Percentiles rank a stretch among this genome's conserved stretches.
phyloP scores from a whole-genome alignment of 2,113 vertebrate genomes.

The Mirza zaza region DNA sequence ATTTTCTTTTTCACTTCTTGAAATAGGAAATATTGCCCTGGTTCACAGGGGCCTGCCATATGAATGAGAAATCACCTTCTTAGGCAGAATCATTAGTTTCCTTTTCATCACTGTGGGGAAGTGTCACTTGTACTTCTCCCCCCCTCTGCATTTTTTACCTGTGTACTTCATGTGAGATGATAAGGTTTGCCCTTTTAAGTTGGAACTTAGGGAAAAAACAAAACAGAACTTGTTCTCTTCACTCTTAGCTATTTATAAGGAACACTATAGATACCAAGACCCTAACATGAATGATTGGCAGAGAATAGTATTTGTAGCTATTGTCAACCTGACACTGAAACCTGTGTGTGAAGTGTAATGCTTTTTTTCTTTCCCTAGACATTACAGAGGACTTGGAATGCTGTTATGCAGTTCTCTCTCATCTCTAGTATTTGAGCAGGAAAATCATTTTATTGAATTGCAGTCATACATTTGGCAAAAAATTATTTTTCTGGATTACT shows the following conservation, averaged over 20 bases:
- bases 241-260: neutral
- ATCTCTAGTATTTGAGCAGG: constrained; percentile 24
- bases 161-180: neutral
- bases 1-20: neutral
- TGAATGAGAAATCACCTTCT: neutral
- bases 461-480: neutral
- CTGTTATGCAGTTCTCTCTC: constrained; percentile 2
- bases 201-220: neutral
- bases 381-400: neutral
- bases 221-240: neutral
- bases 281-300: neutral
- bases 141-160: neutral
- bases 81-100: neutral
- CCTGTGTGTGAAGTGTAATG: neutral
- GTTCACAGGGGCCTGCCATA: neutral
- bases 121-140: neutral
- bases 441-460: constrained; percentile 49
- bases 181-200: neutral
- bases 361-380: neutral
- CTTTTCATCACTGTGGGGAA: neutral
- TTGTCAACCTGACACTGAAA: constrained; percentile 8
- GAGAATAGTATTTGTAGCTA: neutral
- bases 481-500: neutral
- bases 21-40: neutral
- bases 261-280: neutral